A percentile compares a stretch with the other conserved stretches of the same genome.
Conservation (phyloP, 1,140 invertebrate genomes). For the Heliothis virescens region DNA sequence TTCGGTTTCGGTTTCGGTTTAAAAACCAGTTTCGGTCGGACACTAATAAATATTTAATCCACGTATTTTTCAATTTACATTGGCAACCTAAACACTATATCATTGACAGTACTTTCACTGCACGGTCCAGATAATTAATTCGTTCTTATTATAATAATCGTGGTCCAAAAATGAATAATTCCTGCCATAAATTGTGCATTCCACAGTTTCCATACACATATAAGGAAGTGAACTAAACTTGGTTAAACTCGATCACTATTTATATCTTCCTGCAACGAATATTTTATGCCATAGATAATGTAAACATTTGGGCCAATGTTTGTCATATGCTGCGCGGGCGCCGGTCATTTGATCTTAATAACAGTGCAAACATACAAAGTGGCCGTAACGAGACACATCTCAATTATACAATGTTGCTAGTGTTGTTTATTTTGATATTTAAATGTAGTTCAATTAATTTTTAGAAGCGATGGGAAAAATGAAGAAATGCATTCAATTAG, state of each 20-base stretch:
- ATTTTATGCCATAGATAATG: constrained; percentile 53
- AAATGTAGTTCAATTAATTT: constrained; percentile 55
- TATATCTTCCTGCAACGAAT: constrained; percentile 67
- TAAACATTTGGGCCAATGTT: constrained; percentile 57
- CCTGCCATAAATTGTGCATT: constrained; percentile 41
- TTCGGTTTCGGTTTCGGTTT: too few relatives aligned
- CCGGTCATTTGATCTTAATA: constrained; percentile 72
- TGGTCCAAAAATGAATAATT: constrained; percentile 44
- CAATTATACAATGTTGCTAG: constrained; percentile 56
- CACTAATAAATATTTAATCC: too few relatives aligned
- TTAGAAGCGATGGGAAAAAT: not conserved
- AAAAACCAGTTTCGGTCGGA: too few relatives aligned
- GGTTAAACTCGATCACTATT: constrained; percentile 56
- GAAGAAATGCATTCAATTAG: not conserved
- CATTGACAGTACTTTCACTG: constrained; percentile 22
- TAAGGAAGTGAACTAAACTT: constrained; percentile 56
- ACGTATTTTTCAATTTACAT: not conserved
- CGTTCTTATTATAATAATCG: constrained; percentile 46
- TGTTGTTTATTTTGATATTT: constrained; percentile 47
- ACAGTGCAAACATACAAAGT: constrained; percentile 68
- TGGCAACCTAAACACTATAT: not conserved
- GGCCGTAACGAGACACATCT: constrained; percentile 60
- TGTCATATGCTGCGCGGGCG: constrained; percentile 50
- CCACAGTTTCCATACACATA: constrained; percentile 44
- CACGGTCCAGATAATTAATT: constrained; percentile 38